phyloP scores from a whole-genome alignment of 2,113 vertebrate species.

The Geococcyx californianus region DNA sequence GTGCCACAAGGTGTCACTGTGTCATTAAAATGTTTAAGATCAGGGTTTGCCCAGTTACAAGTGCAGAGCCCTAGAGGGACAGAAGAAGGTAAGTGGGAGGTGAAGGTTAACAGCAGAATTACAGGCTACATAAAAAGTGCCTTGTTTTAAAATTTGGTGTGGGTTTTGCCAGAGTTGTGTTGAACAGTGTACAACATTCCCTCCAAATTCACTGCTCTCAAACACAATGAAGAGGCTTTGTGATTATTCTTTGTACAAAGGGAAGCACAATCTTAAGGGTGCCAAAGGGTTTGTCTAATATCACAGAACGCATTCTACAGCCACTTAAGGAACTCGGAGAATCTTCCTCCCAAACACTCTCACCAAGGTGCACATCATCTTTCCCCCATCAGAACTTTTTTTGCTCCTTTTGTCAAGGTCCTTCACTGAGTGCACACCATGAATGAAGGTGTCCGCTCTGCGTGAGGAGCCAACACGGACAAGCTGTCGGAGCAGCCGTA shows the following conservation, averaged over 20 bases:
- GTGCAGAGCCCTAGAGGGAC: not conserved
- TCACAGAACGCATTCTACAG: not conserved
- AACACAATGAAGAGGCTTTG: not conserved
- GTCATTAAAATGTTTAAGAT: not conserved
- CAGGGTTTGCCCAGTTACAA: not conserved
- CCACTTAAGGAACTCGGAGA: not conserved
- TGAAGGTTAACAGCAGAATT: not conserved
- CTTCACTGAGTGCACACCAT: not conserved
- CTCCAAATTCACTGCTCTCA: not conserved
- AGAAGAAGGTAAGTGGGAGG: not conserved
- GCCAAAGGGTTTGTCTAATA: not conserved
- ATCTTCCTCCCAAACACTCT: not conserved
- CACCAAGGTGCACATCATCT: not conserved
- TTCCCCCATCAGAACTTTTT: not conserved
- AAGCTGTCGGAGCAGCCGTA: not conserved
- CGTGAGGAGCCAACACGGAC: not conserved
- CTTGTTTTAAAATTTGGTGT: not conserved
- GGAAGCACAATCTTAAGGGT: not conserved
- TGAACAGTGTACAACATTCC: not conserved
- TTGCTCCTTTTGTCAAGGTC: not conserved
- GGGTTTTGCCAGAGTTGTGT: not conserved
- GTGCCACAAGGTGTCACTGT: slow-evolving; percentile 67
- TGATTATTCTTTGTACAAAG: not conserved
- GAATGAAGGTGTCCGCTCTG: not conserved
- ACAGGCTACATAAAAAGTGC: not conserved